phyloP scores from a whole-genome alignment of 2,888 invertebrate species.

The Pyrocoelia pectoralis region DNA sequence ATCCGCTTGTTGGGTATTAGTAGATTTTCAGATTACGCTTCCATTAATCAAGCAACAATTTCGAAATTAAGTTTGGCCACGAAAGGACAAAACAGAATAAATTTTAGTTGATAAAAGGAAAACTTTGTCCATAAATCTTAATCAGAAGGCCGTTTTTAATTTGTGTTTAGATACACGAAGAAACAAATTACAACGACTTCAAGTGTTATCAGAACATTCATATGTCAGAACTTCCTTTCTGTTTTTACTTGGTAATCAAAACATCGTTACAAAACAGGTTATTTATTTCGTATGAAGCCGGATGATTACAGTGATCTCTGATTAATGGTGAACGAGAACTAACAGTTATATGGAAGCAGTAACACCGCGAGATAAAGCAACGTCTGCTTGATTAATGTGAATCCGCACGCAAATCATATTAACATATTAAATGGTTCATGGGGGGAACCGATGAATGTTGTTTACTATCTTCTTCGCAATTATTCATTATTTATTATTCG shows the following conservation, averaged over 20 bases:
- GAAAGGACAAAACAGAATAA: slow-evolving; percentile 2
- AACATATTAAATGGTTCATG: slow-evolving; percentile 51
- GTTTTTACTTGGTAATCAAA: slow-evolving; percentile 38
- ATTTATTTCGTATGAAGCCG: slow-evolving; percentile 43
- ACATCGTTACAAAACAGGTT: slow-evolving; percentile 39
- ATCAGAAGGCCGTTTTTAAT: slow-evolving; percentile 18
- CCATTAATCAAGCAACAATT: too few relatives aligned
- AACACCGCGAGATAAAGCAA: slow-evolving; percentile 50
- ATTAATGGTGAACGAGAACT: slow-evolving; percentile 55
- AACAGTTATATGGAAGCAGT: slow-evolving; percentile 48
- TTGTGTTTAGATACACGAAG: slow-evolving; percentile 13
- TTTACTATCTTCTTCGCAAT: slow-evolving; percentile 37
- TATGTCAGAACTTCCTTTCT: slow-evolving; percentile 29
- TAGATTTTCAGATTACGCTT: too few relatives aligned
- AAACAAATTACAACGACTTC: slow-evolving; percentile 23
- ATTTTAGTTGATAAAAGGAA: not conserved
- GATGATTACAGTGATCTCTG: slow-evolving; percentile 52
- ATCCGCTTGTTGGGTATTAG: too few relatives aligned
- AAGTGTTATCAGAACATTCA: slow-evolving; percentile 28
- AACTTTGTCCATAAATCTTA: slow-evolving; percentile 3
- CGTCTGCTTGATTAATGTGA: slow-evolving; percentile 52
- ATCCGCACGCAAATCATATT: slow-evolving; percentile 55
- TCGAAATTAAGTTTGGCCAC: too few relatives aligned
- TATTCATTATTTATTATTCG: slow-evolving; percentile 39
- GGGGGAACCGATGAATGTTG: slow-evolving; percentile 38